Percentiles rank a stretch among this genome's conserved stretches.
Evolutionary conservation across 2,888 invertebrate genomes (phyloP).

Genomic region (Nemoura dubitans): DNA sequence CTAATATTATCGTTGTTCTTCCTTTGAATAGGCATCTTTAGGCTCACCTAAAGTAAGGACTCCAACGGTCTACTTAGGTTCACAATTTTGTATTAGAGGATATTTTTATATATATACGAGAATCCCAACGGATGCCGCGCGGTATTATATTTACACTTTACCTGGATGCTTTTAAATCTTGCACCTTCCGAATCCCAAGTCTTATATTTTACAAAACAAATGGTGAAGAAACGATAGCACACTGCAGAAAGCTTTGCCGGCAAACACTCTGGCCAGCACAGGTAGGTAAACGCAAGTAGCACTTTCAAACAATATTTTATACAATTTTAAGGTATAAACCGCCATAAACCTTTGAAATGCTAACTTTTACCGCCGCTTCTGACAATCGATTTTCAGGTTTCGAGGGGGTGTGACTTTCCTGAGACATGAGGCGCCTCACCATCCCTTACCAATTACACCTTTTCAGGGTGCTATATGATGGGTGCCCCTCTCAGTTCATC

Average conservation of each 20-base stretch:
- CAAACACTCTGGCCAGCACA: neutral
- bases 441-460: constrained; percentile 17
- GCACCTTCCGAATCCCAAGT: constrained; percentile 3
- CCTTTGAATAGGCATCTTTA: too few relatives aligned
- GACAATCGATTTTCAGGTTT: neutral
- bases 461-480: neutral
- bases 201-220: neutral
- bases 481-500: constrained; percentile 22
- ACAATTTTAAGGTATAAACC: neutral
- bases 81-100: too few relatives aligned
- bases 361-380: neutral
- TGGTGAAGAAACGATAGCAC: neutral
- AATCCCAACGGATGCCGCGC: neutral
- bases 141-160: neutral
- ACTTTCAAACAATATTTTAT: constrained; percentile 7
- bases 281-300: constrained; percentile 30
- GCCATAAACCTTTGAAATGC: constrained; percentile 17
- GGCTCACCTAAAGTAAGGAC: too few relatives aligned
- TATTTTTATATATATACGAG: neutral
- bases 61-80: too few relatives aligned
- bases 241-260: neutral
- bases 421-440: constrained; percentile 19
- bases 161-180: neutral
- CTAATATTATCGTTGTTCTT: too few relatives aligned
- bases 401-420: constrained; percentile 15